Base-by-base conservation (phyloP, 2,113 vertebrate genomes). In the Pseudonaja textilis region DNA sequence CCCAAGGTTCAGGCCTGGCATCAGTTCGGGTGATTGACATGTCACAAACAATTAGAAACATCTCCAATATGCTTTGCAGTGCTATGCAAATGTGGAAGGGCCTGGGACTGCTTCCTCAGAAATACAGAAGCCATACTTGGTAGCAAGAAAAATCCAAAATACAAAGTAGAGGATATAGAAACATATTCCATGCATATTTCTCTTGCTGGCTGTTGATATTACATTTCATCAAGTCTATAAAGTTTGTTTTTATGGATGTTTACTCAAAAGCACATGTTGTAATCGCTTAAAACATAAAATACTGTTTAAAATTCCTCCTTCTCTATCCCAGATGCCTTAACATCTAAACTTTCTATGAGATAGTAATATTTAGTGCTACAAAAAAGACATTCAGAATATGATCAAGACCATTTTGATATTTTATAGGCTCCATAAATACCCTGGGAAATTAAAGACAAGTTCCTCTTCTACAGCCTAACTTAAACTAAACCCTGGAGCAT, bases 11-110 rank as follows among this genome's bases (percentile, higher is more conserved):
- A 2, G 93, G n/a, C 20, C 93, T 26, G 14, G 1, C 61, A 91
- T 61, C 0, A 85, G 90, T 50, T 87, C 86, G 34, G 45, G 87
- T 0, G 34, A 7, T 11, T 0, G 56, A 81, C 56, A 10, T 3
- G 91, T 0, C 93, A 1, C 88, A 88, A 85, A 34, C 93, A 74
- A 5, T 25, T 0, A 10, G 90, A 59, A 22, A 57, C 23, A 26
- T n/a, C 87, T 61, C 85, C 4, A 18, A 1, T 0, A 0, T n/a
- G 0, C 52, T 10, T 1, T 85, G 55, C 85, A 1, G 85, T 5
- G 47, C 0, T 0, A 29, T 47, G 88, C 2, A 14, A 22, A 1
- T 50, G 1, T 1, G 5, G n/a, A 18, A 59, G n/a, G 59, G 56
- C 25, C 29, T 52, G 42, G 5, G 47, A 52, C 56, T 29, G 52